Base-by-base conservation (phyloP, 2,113 vertebrate species). In the Columba livia region DNA sequence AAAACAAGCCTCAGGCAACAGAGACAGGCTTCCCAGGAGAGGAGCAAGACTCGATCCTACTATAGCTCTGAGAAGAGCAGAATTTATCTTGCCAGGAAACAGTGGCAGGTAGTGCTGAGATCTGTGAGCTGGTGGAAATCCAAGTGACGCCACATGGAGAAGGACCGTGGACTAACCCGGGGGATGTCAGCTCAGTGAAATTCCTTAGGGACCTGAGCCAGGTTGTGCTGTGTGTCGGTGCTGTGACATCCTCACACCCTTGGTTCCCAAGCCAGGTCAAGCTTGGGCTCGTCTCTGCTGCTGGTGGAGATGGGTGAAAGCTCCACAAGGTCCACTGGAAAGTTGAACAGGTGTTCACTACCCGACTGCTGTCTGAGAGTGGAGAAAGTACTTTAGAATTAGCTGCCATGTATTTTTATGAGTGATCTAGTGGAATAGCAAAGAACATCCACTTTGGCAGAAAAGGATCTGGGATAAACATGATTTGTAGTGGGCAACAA, bases 61-160 rank as follows among this genome's bases (percentile, higher is more conserved):
- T 12, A 58, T 31, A 72, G 29, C 50, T 60, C 26, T 11, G 38
- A 69, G 66, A 69, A 61, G 21, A 54, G 16, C 65, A 32, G 10
- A 62, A 26, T 15, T 29, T 53, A 1, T 42, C 25, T 36, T 62
- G 42, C 51, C n/a, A 6, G 4, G 3, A 2, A 40, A 61, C 16
- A 23, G 16, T 23, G 51, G 8, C 67, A 58, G 40, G 60, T 60
- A 51, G 32, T 11, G 36, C 31, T 0, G 16, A 12, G 10, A 26
- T 61, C 8, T 23, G 32, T 44, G 72, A 83, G 79, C 64, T n/a
- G 71, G 32, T 50, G 62, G 58, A 54, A 29, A 17, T 21, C 9
- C 4, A 11, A 44, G 40, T 17, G 5, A 20, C 3, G 2, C 57
- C 32, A 1, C 0, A 1, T 5, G 23, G 47, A 32, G 36, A 14